Base-by-base conservation (phyloP, 2,888 invertebrate genomes). In the Dynastes grantii region DNA sequence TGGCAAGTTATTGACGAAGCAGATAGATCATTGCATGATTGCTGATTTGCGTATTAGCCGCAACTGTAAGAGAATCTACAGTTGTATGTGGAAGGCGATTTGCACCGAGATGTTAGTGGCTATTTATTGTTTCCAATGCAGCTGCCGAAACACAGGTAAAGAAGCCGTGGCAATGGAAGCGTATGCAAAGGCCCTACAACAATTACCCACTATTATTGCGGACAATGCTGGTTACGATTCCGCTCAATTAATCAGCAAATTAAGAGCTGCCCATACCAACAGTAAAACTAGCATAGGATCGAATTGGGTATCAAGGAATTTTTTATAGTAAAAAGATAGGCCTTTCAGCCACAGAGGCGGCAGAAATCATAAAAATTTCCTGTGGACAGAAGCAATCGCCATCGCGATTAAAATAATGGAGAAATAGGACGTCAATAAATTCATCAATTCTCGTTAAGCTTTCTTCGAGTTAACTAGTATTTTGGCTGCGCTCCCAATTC, bases 171-270 rank as follows among this genome's bases (percentile, higher is more conserved):
- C 99, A 0, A 97, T 97, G 91, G 99, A 99, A 89, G 94, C 98
- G 0, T 99, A 97, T 90, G 97, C 97, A 45, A 92, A 92, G 68
- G 98, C 99, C 22, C 92, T 99, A 65, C 92, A 95, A 80, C 93
- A 97, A 84, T 90, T 99, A 84, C 99, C 99, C 0, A 96, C 96
- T 27, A 96, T 96, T 77, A 98, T 99, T 82, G 98, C 98, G 53
- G 99, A 99, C 89, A 99, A 99, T 90, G 99, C 97, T 79, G 99
- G 99, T 79, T 98, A 96, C 88, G 99, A 99, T 90, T 98, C 98
- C 64, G 97, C 98, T 0, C 97, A 98, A 85, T 91, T 98, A 81
- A 91, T 99, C 77, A 95, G 97, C n/a, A 93, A 97, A 84, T 91
- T 99, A 80, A 91, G 98, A 82, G 98, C 99, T 8, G 92, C 93